Conservation (phyloP, 2,888 invertebrate genomes). For the Cosmopolites sordidus region DNA sequence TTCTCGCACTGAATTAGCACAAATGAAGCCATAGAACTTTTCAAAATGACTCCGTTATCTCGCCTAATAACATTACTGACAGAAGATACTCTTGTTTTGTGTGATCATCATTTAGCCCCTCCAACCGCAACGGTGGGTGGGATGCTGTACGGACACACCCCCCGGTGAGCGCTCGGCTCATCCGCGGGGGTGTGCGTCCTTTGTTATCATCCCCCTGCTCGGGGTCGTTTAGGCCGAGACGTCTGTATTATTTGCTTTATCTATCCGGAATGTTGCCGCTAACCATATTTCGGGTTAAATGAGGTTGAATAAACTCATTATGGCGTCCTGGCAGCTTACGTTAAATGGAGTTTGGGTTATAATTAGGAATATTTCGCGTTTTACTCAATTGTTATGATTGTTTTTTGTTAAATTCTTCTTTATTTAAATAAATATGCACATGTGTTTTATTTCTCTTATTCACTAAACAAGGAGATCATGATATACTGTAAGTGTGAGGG, state of each 20-base stretch:
- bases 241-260: constrained; percentile 26
- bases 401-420: too few species aligned
- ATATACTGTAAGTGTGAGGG: too few species aligned
- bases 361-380: constrained; percentile 20
- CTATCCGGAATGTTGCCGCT: constrained; percentile 15
- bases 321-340: constrained; percentile 17
- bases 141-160: constrained; percentile 43
- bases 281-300: constrained; percentile 24
- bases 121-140: constrained; percentile 41
- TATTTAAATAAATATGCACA: too few species aligned
- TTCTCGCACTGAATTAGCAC: constrained; percentile 34
- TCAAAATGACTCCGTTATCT: constrained; percentile 39
- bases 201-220: constrained; percentile 16
- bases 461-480: too few species aligned
- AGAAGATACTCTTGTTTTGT: constrained; percentile 41
- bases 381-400: not conserved
- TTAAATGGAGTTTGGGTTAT: constrained; percentile 23
- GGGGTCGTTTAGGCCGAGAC: constrained; percentile 16
- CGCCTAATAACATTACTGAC: constrained; percentile 44
- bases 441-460: too few species aligned
- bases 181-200: constrained; percentile 18
- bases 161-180: constrained; percentile 18
- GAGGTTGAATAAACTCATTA: constrained; percentile 29
- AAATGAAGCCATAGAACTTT: constrained; percentile 37
- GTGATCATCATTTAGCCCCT: constrained; percentile 39